A percentile compares a stretch with the other conserved stretches of the same genome.
These are phyloP conservation scores for Ranitomeya imitator DNA, from an alignment of 2,113 vertebrate genomes.

Conservation along the genomic window DNA sequence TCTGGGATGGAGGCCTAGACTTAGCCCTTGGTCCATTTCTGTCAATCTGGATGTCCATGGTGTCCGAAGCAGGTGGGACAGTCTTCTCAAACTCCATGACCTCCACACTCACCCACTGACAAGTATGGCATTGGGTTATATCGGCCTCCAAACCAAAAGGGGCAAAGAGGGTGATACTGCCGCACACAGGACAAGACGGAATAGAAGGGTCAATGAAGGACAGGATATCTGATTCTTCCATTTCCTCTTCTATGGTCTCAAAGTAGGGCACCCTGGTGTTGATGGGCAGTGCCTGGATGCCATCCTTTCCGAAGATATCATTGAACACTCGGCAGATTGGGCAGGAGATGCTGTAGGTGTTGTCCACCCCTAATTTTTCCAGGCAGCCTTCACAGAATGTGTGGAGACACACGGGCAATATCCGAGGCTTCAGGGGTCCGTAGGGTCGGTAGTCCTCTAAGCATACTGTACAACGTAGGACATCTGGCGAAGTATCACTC, in stretches of 20 bases:
- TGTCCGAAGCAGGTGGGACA: neutral
- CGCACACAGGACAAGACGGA: constrained; percentile 37
- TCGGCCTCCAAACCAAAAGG: constrained; percentile 50
- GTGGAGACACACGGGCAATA: constrained; percentile 41
- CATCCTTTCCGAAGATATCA: constrained; percentile 47
- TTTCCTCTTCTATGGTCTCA: constrained; percentile 42
- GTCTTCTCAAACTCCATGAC: constrained; percentile 15
- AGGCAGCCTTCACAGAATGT: constrained; percentile 50
- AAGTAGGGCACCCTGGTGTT: constrained; percentile 46
- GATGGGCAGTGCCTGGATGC: constrained; percentile 46
- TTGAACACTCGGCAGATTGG: constrained; percentile 53
- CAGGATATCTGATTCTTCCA: constrained; percentile 9
- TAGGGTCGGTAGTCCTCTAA: constrained; percentile 48
- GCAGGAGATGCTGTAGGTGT: constrained; percentile 38
- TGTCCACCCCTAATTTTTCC: constrained; percentile 38
- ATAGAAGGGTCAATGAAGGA: constrained; percentile 26
- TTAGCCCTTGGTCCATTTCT: neutral
- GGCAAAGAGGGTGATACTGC: constrained; percentile 24
- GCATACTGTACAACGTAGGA: constrained; percentile 49
- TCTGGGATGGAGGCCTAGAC: neutral
- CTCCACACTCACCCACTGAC: constrained; percentile 43
- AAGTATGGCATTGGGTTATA: constrained; percentile 52
- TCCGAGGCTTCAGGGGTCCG: constrained; percentile 44
- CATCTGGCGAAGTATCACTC: constrained; percentile 17
- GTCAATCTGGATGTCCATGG: neutral